These are phyloP conservation scores for Epirrhoe tristata DNA, from an alignment of 2,888 invertebrate species.

Conservation along the genomic window DNA sequence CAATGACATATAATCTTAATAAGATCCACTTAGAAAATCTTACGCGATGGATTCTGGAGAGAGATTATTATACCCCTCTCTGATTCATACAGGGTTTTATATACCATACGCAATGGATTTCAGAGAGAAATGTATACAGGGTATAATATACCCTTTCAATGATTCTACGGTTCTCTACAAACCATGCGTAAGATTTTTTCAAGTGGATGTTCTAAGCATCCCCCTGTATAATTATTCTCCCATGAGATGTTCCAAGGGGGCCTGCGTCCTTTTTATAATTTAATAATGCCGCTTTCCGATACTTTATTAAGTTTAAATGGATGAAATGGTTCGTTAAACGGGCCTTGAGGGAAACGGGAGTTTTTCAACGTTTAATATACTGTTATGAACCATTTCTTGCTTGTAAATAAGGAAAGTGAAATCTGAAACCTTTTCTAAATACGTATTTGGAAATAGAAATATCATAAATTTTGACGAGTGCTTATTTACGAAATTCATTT, in stretches of 20 bases:
- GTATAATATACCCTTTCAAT: neutral
- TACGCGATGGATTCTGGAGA: no score
- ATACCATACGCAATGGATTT: no score
- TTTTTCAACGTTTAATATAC: slow-evolving; percentile 43
- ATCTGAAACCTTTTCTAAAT: neutral
- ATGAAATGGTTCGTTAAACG: slow-evolving; percentile 76
- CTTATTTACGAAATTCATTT: neutral
- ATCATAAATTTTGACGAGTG: neutral
- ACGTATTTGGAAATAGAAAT: neutral
- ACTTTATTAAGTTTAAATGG: slow-evolving; percentile 77
- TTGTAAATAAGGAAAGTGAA: slow-evolving; percentile 36
- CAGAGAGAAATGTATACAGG: no score
- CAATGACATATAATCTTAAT: no score
- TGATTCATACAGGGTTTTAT: no score
- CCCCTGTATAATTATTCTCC: slow-evolving; percentile 65
- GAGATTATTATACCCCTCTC: no score
- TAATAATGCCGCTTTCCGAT: slow-evolving; percentile 78
- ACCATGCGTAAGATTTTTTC: neutral
- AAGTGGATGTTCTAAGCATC: slow-evolving; percentile 44
- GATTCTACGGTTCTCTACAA: neutral
- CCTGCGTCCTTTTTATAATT: slow-evolving; percentile 60
- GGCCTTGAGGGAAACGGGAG: slow-evolving; percentile 53
- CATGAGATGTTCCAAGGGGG: slow-evolving; percentile 60
- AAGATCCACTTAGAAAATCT: no score
- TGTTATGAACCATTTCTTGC: slow-evolving; percentile 34